Base-by-base conservation (phyloP, 1,140 invertebrate species). In the Drosophila yakuba region DNA sequence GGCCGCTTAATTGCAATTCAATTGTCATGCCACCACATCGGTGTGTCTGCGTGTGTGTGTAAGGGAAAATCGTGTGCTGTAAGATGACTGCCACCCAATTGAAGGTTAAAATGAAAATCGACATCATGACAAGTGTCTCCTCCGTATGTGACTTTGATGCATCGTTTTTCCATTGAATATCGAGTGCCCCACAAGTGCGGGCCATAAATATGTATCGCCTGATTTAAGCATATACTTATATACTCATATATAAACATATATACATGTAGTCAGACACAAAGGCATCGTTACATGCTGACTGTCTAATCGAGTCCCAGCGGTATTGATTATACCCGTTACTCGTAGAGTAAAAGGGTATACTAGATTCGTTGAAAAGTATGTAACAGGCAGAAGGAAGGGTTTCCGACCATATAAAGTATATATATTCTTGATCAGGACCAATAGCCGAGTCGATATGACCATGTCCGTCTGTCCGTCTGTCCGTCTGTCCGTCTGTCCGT, bases 1-100 rank as follows among this genome's bases (percentile, higher is more conserved):
- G 79, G 61, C 82, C 82, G 83, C 75, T 88, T 86, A 86, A 86
- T 86, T 86, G 82, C 83, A 83, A 79, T 86, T 86, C 82, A 86
- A 88, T 86, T 86, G 82, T 86, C 83, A 88, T 86, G 82, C 75
- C 81, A 86, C 76, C 72, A 76, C 72, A 76, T 58, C 54, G 43
- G 17, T 35, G n/a, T 47, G 60, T 36, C 51, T 38, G 14, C 36
- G n/a, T 62, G 38, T 67, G 57, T 59, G 72, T 52, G 28, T 23
- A 36, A 39, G 28, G 36, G 52, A 59, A 44, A 67, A 54, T 71
- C 62, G 73, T 67, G 73, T 68, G 74, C 55, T 60, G 78, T 47
- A 66, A 54, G 50, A 56, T 58, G 59, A 38, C 39, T 39, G 59
- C 66, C 79, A 66, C 68, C 74, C 73, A 75, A 75, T 61, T 82